Percentiles rank a stretch among this genome's conserved stretches.
phyloP scores from a whole-genome alignment of 2,888 invertebrate species.

The Metacarcinus magister region DNA sequence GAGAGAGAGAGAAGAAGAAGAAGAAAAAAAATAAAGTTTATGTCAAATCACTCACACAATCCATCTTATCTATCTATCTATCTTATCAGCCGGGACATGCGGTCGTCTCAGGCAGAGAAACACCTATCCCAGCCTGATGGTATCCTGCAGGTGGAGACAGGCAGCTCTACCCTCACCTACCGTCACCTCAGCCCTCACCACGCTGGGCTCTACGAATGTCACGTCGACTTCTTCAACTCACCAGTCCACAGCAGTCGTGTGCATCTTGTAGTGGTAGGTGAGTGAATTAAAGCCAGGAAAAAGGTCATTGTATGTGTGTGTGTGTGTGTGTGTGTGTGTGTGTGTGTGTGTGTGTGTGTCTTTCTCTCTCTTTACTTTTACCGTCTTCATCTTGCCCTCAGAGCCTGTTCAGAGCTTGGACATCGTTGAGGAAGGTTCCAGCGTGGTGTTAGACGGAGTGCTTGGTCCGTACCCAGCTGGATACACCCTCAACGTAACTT shows the following conservation, averaged over 20 bases:
- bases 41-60: background rate
- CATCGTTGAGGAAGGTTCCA: background rate
- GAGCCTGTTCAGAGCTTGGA: background rate
- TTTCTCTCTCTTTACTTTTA: background rate
- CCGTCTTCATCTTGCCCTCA: background rate
- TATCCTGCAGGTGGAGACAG: constrained; percentile 6
- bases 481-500: constrained; percentile 63
- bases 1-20: background rate
- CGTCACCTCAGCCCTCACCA: constrained; percentile 56
- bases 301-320: background rate
- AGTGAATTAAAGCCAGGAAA: background rate
- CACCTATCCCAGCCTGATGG: constrained; percentile 19
- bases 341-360: background rate
- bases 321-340: constrained; percentile 67
- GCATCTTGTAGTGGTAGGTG: constrained; percentile 78
- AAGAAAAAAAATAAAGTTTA: background rate
- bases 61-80: background rate
- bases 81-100: background rate
- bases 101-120: background rate
- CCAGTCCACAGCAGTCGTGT: constrained; percentile 70
- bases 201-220: constrained; percentile 78
- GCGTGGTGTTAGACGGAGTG: background rate
- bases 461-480: constrained; percentile 52
- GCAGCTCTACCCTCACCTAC: constrained; percentile 61
- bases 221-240: constrained; percentile 76